phyloP scores from a whole-genome alignment of 2,888 invertebrate species.

The Acrobeloides nanus region DNA sequence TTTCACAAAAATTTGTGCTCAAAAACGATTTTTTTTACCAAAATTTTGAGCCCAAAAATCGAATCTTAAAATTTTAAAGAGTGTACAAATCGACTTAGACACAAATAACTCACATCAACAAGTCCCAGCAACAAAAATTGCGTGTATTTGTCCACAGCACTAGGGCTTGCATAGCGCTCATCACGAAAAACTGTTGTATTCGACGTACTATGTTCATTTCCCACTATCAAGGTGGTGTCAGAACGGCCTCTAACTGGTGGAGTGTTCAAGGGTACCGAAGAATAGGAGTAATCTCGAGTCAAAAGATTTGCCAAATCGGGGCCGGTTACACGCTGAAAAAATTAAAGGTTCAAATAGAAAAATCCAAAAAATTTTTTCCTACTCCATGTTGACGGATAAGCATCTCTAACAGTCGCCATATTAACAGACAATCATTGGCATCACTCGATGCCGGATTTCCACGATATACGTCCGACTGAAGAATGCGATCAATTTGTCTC shows the following conservation, averaged over 20 bases:
- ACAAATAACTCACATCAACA: constrained; percentile 31
- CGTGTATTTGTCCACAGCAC: constrained; percentile 34
- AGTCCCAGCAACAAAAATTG: constrained; percentile 42
- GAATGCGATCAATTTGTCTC: constrained; percentile 38
- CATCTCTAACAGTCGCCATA: constrained; percentile 48
- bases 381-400: constrained; percentile 51
- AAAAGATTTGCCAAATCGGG: constrained; percentile 46
- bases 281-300: constrained; percentile 16
- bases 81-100: neutral
- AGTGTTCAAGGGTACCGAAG: constrained; percentile 1
- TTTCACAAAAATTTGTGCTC: no score
- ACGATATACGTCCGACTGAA: constrained; percentile 32
- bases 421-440: constrained; percentile 39
- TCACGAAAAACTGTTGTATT: constrained; percentile 3
- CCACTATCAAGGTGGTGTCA: neutral
- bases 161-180: constrained; percentile 11
- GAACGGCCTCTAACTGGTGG: constrained; percentile 9
- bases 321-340: constrained; percentile 41
- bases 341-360: neutral
- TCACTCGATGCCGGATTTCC: constrained; percentile 29
- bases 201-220: neutral
- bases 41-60: constrained; percentile 1
- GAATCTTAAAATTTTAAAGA: neutral
- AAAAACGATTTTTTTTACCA: neutral
- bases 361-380: constrained; percentile 6